Percentiles rank a stretch among this genome's conserved stretches.
These are phyloP conservation scores for Apteryx owenii DNA, from an alignment of 2,113 vertebrate species.

Conservation along the genomic window DNA sequence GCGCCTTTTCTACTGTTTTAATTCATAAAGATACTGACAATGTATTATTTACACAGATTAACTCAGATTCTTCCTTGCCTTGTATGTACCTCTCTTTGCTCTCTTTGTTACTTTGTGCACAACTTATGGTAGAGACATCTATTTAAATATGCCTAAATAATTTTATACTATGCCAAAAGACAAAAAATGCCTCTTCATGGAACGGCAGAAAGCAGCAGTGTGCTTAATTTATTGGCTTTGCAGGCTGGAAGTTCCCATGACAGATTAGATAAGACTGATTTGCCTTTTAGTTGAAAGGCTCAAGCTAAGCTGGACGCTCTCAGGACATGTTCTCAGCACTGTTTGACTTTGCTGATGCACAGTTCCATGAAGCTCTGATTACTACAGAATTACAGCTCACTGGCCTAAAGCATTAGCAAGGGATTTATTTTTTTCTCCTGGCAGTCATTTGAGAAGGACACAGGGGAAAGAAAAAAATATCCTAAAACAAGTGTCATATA, in stretches of 20 bases:
- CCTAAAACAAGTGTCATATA: neutral
- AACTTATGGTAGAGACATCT: neutral
- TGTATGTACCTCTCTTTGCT: neutral
- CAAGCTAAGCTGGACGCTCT: neutral
- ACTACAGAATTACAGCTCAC: constrained; percentile 1
- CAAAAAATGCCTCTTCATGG: neutral
- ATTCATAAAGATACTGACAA: neutral
- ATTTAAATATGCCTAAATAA: neutral
- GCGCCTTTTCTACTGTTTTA: neutral
- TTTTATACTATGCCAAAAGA: neutral
- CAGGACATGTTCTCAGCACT: neutral
- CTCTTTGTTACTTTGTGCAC: neutral
- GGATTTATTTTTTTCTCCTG: neutral
- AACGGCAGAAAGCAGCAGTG: neutral
- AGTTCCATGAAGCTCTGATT: constrained; percentile 13
- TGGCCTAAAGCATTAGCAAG: neutral
- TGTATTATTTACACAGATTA: neutral
- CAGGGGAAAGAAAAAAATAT: neutral
- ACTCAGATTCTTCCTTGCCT: neutral
- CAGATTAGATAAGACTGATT: constrained; percentile 24
- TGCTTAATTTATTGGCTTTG: neutral
- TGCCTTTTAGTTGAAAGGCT: constrained; percentile 39
- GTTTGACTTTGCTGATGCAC: constrained; percentile 8
- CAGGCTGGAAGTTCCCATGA: constrained; percentile 28
- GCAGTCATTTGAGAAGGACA: neutral